These are phyloP conservation scores for Mystacides longicornis DNA, from an alignment of 2,888 invertebrate genomes.

Conservation along the genomic window DNA sequence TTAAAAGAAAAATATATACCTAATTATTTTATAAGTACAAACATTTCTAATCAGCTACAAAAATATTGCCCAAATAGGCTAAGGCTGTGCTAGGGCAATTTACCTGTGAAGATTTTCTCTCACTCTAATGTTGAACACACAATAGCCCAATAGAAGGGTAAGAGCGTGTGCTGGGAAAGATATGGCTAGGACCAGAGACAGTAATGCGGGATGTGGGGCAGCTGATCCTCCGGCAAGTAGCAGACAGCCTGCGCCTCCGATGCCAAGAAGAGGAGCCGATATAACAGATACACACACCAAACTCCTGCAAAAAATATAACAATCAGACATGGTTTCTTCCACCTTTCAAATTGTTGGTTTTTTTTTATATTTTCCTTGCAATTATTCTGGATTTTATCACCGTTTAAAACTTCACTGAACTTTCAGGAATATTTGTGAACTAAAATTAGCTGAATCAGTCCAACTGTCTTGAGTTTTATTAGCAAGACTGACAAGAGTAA, in stretches of 20 bases:
- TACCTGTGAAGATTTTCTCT: conserved; percentile 61
- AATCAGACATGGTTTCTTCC: too few species aligned
- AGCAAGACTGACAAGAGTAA: too few species aligned
- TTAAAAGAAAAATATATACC: too few species aligned
- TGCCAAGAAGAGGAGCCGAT: conserved; percentile 74
- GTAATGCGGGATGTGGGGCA: conserved; percentile 59
- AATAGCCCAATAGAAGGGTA: conserved; percentile 79
- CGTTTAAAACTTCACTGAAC: too few species aligned
- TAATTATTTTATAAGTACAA: too few species aligned
- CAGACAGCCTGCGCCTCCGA: conserved; percentile 67
- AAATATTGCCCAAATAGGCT: too few species aligned
- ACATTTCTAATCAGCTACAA: too few species aligned
- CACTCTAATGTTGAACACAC: conserved; percentile 80
- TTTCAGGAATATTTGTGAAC: too few species aligned
- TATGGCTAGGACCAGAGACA: conserved; percentile 71
- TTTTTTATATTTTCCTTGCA: not conserved
- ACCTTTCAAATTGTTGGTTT: not conserved
- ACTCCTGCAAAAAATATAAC: conserved; percentile 48
- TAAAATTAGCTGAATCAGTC: too few species aligned
- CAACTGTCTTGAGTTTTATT: too few species aligned
- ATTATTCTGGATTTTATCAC: too few species aligned
- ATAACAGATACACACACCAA: conserved; percentile 82
- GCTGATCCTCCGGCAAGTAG: conserved; percentile 59
- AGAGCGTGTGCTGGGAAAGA: conserved; percentile 73
- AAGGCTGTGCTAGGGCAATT: too few species aligned